A percentile compares a stretch with the other conserved stretches of the same genome.
phyloP scores from a whole-genome alignment of 2,113 vertebrate genomes.

The Forbesichthys papilliferus region DNA sequence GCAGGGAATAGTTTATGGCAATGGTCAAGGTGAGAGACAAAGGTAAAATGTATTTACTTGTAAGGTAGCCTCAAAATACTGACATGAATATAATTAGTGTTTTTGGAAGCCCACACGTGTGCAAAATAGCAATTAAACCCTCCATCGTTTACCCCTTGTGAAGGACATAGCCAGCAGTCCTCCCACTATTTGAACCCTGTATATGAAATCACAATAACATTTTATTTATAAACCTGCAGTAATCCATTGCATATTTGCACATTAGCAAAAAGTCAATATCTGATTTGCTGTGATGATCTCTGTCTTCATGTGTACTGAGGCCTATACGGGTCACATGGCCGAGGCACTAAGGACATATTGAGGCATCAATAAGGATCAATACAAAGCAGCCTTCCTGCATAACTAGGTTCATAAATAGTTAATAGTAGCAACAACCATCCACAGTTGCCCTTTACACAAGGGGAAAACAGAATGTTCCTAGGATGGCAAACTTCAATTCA shows the following conservation, averaged over 20 bases:
- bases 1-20: conserved; percentile 1
- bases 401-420: conserved; percentile 1
- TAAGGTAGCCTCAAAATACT: conserved; percentile 38
- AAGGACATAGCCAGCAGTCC: conserved; percentile 54
- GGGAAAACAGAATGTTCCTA: too few species aligned
- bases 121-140: conserved; percentile 40
- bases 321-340: conserved; percentile 57
- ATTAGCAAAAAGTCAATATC: conserved; percentile 65
- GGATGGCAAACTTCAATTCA: too few species aligned
- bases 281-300: conserved; percentile 66
- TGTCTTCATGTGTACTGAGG: conserved; percentile 37
- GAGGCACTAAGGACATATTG: conserved; percentile 40
- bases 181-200: conserved; percentile 7
- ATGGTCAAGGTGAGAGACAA: conserved; percentile 25
- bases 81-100: conserved; percentile 35
- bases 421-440: neutral
- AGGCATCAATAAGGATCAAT: conserved; percentile 62
- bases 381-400: conserved; percentile 12
- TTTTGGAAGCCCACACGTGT: conserved; percentile 28
- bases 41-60: neutral
- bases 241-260: conserved; percentile 39
- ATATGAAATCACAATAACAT: conserved; percentile 19
- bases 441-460: too few species aligned
- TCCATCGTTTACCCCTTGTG: conserved; percentile 25
- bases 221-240: conserved; percentile 26